Percentiles rank a stretch among this genome's conserved stretches.
Evolutionary conservation across 2,888 invertebrate genomes (phyloP).

Genomic region (Thecophora atra): DNA sequence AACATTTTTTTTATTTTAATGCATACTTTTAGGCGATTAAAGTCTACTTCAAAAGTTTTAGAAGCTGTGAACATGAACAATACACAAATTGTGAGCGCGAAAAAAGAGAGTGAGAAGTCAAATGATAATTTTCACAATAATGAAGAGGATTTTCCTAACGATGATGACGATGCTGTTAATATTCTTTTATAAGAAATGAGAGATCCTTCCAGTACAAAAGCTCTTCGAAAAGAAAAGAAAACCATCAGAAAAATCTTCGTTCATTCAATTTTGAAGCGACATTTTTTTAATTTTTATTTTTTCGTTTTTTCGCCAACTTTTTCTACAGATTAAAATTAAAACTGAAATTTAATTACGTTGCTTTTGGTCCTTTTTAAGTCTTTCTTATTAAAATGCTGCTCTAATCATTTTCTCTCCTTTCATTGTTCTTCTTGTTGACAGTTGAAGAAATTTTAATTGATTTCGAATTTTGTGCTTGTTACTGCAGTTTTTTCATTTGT

Average conservation of each 20-base stretch:
- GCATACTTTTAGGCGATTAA: conserved; percentile 59
- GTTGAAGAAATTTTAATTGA: conserved; percentile 32
- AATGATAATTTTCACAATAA: background rate
- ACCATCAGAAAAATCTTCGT: background rate
- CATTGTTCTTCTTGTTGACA: conserved; percentile 19
- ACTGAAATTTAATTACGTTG: conserved; percentile 33
- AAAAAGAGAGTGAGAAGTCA: background rate
- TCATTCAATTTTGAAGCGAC: background rate
- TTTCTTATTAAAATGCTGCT: conserved; percentile 24
- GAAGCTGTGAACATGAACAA: conserved; percentile 12
- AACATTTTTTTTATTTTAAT: conserved; percentile 56
- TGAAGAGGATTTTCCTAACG: background rate
- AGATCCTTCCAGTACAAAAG: too few species aligned
- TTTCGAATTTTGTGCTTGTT: conserved; percentile 27
- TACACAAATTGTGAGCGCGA: conserved; percentile 5
- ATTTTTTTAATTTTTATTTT: conserved; percentile 5
- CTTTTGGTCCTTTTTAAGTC: conserved; percentile 22
- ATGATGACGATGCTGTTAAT: background rate
- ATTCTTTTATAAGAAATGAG: background rate
- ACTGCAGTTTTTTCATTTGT: background rate
- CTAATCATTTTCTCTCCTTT: conserved; percentile 5
- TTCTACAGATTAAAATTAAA: conserved; percentile 24
- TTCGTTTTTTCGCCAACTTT: conserved; percentile 11
- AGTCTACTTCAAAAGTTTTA: conserved; percentile 50
- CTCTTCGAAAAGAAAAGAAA: too few species aligned